Evolutionary conservation across 2,797 vertebrate genomes (phyloP).

Genomic region (Epinephelus awoara): DNA sequence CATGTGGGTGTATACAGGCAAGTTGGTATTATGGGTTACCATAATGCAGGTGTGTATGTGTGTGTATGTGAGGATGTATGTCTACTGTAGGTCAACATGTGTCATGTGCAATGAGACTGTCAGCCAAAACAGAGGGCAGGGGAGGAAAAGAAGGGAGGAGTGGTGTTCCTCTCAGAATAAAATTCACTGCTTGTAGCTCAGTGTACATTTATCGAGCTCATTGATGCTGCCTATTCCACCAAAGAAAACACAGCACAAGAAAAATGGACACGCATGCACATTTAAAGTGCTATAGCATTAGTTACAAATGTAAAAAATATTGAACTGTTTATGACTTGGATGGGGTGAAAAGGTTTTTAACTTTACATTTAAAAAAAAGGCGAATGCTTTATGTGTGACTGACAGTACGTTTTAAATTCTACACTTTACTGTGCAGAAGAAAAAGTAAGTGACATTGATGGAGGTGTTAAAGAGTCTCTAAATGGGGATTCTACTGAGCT

Average conservation of each 20-base stretch:
- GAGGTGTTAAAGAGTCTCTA: constrained; percentile 79
- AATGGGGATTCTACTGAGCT: constrained; percentile 69
- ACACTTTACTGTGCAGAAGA: constrained; percentile 54
- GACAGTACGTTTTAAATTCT: constrained; percentile 39
- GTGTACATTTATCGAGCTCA: constrained; percentile 36
- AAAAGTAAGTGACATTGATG: constrained; percentile 83
- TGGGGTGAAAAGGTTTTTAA: constrained; percentile 34
- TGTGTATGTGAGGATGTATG: background rate
- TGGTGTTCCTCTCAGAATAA: constrained; percentile 22
- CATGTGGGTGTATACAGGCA: constrained; percentile 8
- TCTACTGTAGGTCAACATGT: constrained; percentile 34
- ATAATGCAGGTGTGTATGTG: constrained; percentile 38
- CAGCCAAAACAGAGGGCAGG: constrained; percentile 44
- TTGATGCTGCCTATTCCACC: constrained; percentile 53
- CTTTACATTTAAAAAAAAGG: constrained; percentile 32
- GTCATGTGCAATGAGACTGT: constrained; percentile 51
- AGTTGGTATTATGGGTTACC: constrained; percentile 50
- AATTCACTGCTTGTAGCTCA: constrained; percentile 26
- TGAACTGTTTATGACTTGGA: constrained; percentile 22
- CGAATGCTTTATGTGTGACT: constrained; percentile 40
- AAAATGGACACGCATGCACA: constrained; percentile 69
- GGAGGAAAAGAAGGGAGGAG: constrained; percentile 20
- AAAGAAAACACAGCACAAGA: constrained; percentile 50
- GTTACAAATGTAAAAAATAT: constrained; percentile 26
- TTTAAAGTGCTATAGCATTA: constrained; percentile 47